Evolutionary conservation across 2,113 vertebrate genomes (phyloP).

Genomic region (Tachycineta bicolor): DNA sequence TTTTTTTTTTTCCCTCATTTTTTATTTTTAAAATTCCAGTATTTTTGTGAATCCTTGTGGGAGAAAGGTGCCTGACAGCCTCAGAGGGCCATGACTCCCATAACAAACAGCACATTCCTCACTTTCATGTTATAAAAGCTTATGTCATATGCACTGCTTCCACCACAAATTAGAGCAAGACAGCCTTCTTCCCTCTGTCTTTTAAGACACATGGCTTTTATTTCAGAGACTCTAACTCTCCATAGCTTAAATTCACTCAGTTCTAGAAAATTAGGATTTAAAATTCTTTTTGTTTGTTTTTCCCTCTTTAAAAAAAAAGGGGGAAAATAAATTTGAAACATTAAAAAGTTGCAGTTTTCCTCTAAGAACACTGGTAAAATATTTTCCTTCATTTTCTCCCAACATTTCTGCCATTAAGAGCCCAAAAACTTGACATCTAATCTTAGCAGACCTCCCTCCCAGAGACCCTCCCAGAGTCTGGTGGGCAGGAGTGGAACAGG

Average conservation of each 20-base stretch:
- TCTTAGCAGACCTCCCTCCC: background rate
- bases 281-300: background rate
- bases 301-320: background rate
- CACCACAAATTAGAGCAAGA: background rate
- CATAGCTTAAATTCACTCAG: background rate
- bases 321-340: background rate
- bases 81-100: background rate
- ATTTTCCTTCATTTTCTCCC: background rate
- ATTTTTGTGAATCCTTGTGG: background rate
- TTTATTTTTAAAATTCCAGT: background rate
- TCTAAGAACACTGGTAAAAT: background rate
- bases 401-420: background rate
- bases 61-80: background rate
- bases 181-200: background rate
- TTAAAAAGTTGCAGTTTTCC: background rate
- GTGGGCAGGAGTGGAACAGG: background rate
- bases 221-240: background rate
- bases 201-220: background rate
- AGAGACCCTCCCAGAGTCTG: background rate
- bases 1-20: accelerated
- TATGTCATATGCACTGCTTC: background rate
- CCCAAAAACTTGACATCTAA: background rate
- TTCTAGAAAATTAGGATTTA: background rate
- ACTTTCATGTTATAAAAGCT: background rate
- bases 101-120: background rate